Conservation (phyloP, 1,140 invertebrate species). For the Tyrophagus putrescentiae region DNA sequence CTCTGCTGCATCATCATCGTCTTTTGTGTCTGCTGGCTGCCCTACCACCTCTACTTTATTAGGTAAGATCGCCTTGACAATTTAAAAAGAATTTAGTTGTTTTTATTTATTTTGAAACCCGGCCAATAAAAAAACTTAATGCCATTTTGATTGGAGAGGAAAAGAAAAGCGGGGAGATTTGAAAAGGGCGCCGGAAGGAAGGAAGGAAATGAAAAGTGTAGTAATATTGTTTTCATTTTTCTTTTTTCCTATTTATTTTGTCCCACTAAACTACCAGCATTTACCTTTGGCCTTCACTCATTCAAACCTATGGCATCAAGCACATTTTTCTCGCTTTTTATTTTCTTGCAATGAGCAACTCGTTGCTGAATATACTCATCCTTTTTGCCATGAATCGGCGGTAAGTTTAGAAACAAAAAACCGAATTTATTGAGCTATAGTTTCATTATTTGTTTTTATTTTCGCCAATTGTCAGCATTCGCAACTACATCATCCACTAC, state of each 20-base stretch:
- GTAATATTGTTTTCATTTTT: too few relatives aligned
- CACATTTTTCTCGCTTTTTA: slow-evolving; percentile 64
- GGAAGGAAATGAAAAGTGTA: too few relatives aligned
- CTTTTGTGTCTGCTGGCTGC: slow-evolving; percentile 36
- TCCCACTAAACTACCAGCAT: too few relatives aligned
- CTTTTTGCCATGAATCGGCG: slow-evolving; percentile 74
- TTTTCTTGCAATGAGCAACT: slow-evolving; percentile 80
- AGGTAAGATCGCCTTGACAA: too few relatives aligned
- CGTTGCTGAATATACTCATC: slow-evolving; percentile 78
- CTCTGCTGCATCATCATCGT: slow-evolving; percentile 50
- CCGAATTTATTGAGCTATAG: background rate
- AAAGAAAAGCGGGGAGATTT: too few relatives aligned
- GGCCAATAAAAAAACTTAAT: too few relatives aligned
- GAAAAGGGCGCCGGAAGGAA: too few relatives aligned
- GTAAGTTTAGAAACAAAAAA: slow-evolving; percentile 19
- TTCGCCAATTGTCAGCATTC: background rate
- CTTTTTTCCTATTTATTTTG: too few relatives aligned
- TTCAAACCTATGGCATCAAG: slow-evolving; percentile 54
- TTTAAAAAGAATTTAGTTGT: too few relatives aligned
- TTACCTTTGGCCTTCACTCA: slow-evolving; percentile 54
- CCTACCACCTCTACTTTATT: slow-evolving; percentile 73
- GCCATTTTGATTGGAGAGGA: too few relatives aligned
- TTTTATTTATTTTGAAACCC: too few relatives aligned
- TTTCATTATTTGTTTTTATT: too few relatives aligned
- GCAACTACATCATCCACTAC: slow-evolving; percentile 7